Evolutionary conservation across 92 coral and sea anemone genomes (phyloP).

Genomic region (Actinostola sp.): DNA sequence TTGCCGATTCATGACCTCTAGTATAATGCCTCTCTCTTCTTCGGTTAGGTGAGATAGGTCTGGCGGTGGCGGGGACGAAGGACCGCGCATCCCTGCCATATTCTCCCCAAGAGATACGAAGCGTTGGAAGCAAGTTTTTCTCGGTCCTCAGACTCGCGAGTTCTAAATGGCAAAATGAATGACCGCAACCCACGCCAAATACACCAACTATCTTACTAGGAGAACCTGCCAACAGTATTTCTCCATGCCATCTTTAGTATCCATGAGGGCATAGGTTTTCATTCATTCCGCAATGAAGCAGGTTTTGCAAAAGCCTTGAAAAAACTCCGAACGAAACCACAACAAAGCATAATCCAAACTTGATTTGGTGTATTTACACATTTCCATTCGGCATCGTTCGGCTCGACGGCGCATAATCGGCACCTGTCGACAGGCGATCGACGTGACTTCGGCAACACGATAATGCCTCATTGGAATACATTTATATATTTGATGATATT

Average conservation of each 20-base stretch:
- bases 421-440: conserved; percentile 24
- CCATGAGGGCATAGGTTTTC: conserved; percentile 19
- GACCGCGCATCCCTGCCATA: conserved; percentile 80
- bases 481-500: conserved; percentile 11
- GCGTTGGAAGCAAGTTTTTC: conserved; percentile 21
- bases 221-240: not conserved
- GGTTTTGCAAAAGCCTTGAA: conserved; percentile 29
- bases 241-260: conserved; percentile 8
- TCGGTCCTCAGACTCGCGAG: conserved; percentile 33
- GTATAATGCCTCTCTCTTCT: conserved; percentile 89
- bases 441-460: conserved; percentile 29
- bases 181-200: conserved; percentile 44
- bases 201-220: conserved; percentile 5
- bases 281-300: conserved; percentile 22
- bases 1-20: conserved; percentile 86
- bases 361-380: conserved; percentile 49
- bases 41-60: conserved; percentile 95
- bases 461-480: conserved; percentile 3
- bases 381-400: conserved; percentile 37
- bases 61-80: conserved; percentile 89
- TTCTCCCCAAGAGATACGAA: conserved; percentile 52
- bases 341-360: conserved; percentile 43
- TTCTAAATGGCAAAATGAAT: conserved; percentile 35
- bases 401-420: conserved; percentile 31
- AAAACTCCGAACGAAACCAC: conserved; percentile 57